Base-by-base conservation (phyloP, 2,797 vertebrate genomes). In the Catharus ustulatus region DNA sequence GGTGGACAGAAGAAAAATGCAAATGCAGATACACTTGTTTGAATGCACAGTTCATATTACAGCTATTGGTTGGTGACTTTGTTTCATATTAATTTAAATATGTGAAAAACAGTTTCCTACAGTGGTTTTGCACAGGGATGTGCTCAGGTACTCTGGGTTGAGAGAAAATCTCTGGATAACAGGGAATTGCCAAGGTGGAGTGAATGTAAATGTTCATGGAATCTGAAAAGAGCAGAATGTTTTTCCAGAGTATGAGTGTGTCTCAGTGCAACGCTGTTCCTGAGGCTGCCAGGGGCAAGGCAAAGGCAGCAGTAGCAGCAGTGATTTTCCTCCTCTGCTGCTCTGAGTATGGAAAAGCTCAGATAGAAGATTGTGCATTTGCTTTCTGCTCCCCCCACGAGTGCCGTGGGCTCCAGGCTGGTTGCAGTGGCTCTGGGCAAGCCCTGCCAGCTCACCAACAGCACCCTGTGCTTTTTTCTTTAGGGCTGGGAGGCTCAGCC, bases 391-490 rank as follows among this genome's bases (percentile, higher is more conserved):
- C 74, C 55, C 34, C 46, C 29, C 23, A 13, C 34, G 10, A 6
- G 51, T n/a, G 34, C 64, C 0, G 0, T 6, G 57, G 64, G 76
- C 67, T 59, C 40, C 22, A 11, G 58, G 51, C 40, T 62, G 84
- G 57, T 8, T 72, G 71, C 45, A 0, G 1, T 29, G 52, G 61
- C 88, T 38, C 64, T 15, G 36, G 55, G 57, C 40, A 71, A 71
- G 26, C 49, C 54, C 58, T 68, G 23, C 40, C 86, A 74, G 43
- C 74, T 81, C 17, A 2, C 36, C 11, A 2, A 38, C 54, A 92
- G 54, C 63, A 36, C 43, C 1, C 0, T 1, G 5, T 7, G 1
- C 29, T 15, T 89, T 21, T 24, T 42, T 27, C 2, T 0, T 14
- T 1, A 22, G 48, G 51, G 58, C 71, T 58, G 58, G 38, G 43